These are phyloP conservation scores for Huso huso DNA, from an alignment of 2,797 vertebrate genomes.

Conservation along the genomic window DNA sequence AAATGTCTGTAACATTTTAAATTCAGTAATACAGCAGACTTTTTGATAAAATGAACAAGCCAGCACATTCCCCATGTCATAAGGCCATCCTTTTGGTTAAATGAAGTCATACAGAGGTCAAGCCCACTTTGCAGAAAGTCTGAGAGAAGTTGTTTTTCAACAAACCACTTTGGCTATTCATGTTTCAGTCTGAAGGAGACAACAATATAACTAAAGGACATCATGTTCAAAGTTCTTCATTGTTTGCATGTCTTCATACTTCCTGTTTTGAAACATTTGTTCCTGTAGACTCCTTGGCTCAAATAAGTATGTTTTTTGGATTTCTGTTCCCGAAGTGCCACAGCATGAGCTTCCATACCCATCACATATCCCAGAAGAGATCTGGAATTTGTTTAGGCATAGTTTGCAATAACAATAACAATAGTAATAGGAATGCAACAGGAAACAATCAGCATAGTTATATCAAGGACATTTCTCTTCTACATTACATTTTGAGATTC, in stretches of 20 bases:
- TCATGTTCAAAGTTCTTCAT: constrained; percentile 23
- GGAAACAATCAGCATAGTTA: too few species aligned
- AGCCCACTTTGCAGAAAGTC: constrained; percentile 12
- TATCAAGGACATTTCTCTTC: too few species aligned
- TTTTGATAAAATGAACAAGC: background rate
- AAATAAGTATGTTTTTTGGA: constrained; percentile 1
- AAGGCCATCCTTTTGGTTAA: constrained; percentile 11
- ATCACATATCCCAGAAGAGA: too few species aligned
- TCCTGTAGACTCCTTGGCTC: constrained; percentile 17
- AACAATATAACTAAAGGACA: constrained; percentile 16
- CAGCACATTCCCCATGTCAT: background rate
- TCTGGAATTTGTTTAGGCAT: too few species aligned
- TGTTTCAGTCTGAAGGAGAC: constrained; percentile 17
- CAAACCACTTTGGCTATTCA: constrained; percentile 13
- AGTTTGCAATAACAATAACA: too few species aligned
- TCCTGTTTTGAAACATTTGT: constrained; percentile 35
- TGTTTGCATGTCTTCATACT: constrained; percentile 36
- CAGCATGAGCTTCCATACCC: too few species aligned
- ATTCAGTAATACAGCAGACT: background rate
- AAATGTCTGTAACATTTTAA: background rate
- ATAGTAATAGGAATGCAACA: too few species aligned
- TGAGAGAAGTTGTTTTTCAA: constrained; percentile 20
- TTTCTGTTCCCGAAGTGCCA: too few species aligned
- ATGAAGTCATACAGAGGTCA: background rate
- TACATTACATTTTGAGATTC: too few species aligned